A percentile compares a stretch with the other conserved stretches of the same genome.
Conservation (phyloP, 1,140 invertebrate genomes). For the Drosophila seguyi region DNA sequence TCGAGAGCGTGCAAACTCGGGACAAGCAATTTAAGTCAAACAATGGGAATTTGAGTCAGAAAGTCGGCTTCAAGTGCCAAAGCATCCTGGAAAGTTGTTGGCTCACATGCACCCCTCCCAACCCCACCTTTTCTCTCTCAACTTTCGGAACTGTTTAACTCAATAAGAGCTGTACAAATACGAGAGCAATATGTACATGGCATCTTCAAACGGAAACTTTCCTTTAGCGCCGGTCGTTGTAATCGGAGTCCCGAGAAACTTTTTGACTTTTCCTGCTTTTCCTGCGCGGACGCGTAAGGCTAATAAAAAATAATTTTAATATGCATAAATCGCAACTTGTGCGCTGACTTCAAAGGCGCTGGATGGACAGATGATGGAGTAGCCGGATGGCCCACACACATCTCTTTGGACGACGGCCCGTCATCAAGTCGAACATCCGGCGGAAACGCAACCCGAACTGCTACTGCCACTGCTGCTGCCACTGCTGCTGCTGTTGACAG, state of each 20-base stretch:
- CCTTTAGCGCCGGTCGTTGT: constrained; percentile 27
- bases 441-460: constrained; percentile 4
- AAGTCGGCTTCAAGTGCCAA: constrained; percentile 46
- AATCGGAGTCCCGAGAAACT: constrained; percentile 62
- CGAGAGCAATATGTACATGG: constrained; percentile 33
- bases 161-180: constrained; percentile 80
- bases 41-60: constrained; percentile 54
- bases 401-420: constrained; percentile 7
- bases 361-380: constrained; percentile 21
- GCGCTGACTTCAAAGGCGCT: constrained; percentile 36
- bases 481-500: constrained; percentile 22
- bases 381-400: constrained; percentile 23
- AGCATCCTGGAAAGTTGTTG: constrained; percentile 30
- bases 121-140: constrained; percentile 8
- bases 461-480: not conserved
- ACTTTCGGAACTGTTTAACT: constrained; percentile 74
- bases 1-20: constrained; percentile 49
- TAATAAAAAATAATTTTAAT: constrained; percentile 74
- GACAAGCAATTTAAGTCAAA: constrained; percentile 57
- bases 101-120: constrained; percentile 62
- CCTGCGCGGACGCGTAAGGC: constrained; percentile 2
- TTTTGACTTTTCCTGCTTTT: constrained; percentile 21
- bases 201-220: constrained; percentile 73
- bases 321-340: constrained; percentile 64
- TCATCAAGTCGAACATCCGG: constrained; percentile 19